A percentile compares a stretch with the other conserved stretches of the same genome.
Conservation (phyloP, 2,113 vertebrate species). For the Gallinago media region DNA sequence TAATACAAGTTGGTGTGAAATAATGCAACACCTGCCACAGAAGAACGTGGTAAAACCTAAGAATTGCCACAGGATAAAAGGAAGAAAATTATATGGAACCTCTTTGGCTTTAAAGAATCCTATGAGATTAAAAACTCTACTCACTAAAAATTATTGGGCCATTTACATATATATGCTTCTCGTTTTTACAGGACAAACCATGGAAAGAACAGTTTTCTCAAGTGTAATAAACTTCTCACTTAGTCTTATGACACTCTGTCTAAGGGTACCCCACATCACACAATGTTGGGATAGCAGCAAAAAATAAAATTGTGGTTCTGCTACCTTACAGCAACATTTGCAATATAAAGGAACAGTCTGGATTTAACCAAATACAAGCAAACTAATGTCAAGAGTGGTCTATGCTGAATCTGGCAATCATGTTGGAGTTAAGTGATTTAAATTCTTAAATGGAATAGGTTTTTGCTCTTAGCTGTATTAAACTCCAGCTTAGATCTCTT, state of each 20-base stretch:
- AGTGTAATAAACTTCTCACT: not conserved
- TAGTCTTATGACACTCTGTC: not conserved
- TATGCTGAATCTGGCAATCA: not conserved
- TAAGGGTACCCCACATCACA: not conserved
- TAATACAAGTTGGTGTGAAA: conserved; percentile 42
- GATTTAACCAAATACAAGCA: not conserved
- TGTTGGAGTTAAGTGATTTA: not conserved
- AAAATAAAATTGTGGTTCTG: not conserved
- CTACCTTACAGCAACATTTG: not conserved
- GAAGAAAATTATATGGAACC: conserved; percentile 45
- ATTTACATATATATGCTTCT: conserved; percentile 25
- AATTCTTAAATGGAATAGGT: not conserved
- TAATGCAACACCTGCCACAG: not conserved
- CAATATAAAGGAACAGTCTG: not conserved
- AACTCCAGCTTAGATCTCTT: not conserved
- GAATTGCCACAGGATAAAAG: not conserved
- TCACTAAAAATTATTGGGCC: conserved; percentile 13
- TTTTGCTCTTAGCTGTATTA: not conserved
- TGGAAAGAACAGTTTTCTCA: not conserved
- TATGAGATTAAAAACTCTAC: conserved; percentile 10
- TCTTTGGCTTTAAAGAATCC: conserved; percentile 47
- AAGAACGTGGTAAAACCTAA: not conserved
- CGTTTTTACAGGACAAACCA: not conserved
- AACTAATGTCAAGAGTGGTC: too few relatives aligned
- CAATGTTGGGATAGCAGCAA: not conserved